Conservation (phyloP, 2,113 vertebrate genomes). For the Alces alces region DNA sequence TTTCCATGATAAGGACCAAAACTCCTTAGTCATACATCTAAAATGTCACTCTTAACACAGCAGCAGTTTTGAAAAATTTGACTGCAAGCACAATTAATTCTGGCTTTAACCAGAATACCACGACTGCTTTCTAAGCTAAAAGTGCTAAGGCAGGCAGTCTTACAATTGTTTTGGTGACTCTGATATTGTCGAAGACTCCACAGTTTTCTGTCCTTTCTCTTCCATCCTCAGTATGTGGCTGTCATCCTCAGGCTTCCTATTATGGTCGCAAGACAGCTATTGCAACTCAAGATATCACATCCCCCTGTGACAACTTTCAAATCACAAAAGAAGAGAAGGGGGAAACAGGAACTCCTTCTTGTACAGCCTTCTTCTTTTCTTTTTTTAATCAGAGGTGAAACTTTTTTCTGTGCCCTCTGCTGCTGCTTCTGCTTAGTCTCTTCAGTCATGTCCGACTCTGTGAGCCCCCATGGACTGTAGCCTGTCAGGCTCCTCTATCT, state of each 20-base stretch:
- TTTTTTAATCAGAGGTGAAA: not conserved
- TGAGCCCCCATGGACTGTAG: not conserved
- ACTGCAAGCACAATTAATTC: not conserved
- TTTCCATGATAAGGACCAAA: not conserved
- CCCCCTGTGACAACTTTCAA: not conserved
- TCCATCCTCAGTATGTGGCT: not conserved
- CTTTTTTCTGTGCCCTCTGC: not conserved
- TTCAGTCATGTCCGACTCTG: not conserved
- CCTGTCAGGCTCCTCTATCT: not conserved
- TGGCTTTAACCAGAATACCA: not conserved
- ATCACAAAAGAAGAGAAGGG: not conserved
- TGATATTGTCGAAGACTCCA: not conserved
- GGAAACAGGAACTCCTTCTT: not conserved
- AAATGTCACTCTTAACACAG: not conserved
- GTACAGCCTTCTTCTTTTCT: not conserved
- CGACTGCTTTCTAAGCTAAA: not conserved
- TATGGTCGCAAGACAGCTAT: not conserved
- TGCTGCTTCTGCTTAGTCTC: not conserved
- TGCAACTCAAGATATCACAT: not conserved
- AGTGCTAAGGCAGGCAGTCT: not conserved
- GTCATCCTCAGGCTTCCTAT: not conserved
- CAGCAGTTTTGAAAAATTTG: not conserved
- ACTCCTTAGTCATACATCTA: not conserved
- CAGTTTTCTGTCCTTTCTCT: not conserved
- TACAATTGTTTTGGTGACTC: not conserved